Conservation (phyloP, 2,888 invertebrate genomes). For the Eumacrocentrus americanus region DNA sequence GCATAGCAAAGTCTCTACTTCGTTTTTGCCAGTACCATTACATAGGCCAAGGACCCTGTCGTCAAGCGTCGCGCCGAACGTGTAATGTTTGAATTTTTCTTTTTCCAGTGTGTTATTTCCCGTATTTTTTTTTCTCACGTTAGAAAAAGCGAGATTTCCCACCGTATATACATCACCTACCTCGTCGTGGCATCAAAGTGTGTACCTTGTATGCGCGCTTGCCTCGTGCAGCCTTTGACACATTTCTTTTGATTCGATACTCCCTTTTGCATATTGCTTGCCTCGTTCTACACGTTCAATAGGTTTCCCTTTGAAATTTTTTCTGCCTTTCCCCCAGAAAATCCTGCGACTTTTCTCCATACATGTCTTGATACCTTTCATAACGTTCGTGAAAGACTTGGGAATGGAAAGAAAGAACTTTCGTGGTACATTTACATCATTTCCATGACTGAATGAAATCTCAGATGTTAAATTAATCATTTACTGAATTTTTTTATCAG, state of each 20-base stretch:
- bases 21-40: too few relatives aligned
- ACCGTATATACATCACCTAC: background rate
- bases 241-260: constrained; percentile 57
- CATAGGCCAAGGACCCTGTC: too few relatives aligned
- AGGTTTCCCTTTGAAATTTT: constrained; percentile 28
- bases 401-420: constrained; percentile 5
- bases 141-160: background rate
- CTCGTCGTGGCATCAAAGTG: constrained; percentile 48
- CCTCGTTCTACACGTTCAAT: constrained; percentile 35
- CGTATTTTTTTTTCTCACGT: background rate
- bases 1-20: too few relatives aligned
- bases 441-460: background rate
- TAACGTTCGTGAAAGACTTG: constrained; percentile 15
- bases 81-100: background rate
- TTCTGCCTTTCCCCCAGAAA: constrained; percentile 20
- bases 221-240: constrained; percentile 53
- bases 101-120: background rate
- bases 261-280: constrained; percentile 33
- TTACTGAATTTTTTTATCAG: background rate
- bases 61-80: too few relatives aligned
- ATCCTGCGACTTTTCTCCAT: constrained; percentile 15
- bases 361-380: constrained; percentile 11
- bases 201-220: constrained; percentile 49
- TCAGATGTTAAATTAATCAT: background rate
- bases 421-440: background rate